Base-by-base conservation (phyloP, 30 jellyfish, hydroid and myxozoan genomes). In the Morbakka virulenta region DNA sequence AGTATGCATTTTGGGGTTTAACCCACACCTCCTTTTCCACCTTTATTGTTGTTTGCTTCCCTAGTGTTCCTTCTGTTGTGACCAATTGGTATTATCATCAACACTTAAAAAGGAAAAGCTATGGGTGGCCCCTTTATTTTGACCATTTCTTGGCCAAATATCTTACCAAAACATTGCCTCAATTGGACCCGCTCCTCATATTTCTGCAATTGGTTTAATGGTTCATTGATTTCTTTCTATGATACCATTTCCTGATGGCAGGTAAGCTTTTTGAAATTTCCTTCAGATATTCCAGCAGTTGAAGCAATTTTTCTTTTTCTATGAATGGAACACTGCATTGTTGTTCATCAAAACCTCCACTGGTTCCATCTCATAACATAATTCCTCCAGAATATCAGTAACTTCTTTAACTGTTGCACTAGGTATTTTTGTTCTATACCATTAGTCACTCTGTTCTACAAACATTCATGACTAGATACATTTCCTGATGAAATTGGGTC, bases 171-270 rank as follows among this genome's bases (percentile, higher is more conserved):
- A 68, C 1, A 33, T 47, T 2, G 32, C 67, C 6, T 68, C 80
- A 13, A 35, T 65, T 2, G 67, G 33, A 12, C 67, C 27, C 3
- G 23, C 27, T 23, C 24, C 67, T 35, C 67, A 35, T 33, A 65
- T 31, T 26, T 31, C 80, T 31, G 30, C 80, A 4, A 68, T 68
- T n/a, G 67, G 6, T 33, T 68, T 68, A 68, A 30, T 33, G 21
- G 80, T 68, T 22, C 80, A 67, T 21, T 68, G 80, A 35, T 68
- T 31, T 26, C 80, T 68, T 33, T 68, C 67, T 21, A 68, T 33
- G 27, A 68, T 68, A 17, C 80, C 80, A 68, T 68, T 68, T 2
- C 80, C 80, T 35, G 67, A 22, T n/a, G 80, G 47, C 23, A 3
- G 23, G 67, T 68, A 68, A n/a, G 80, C 68, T 9, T 35, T 67